Evolutionary conservation across 2,797 vertebrate genomes (phyloP).

Genomic region (Scyliorhinus canicula): DNA sequence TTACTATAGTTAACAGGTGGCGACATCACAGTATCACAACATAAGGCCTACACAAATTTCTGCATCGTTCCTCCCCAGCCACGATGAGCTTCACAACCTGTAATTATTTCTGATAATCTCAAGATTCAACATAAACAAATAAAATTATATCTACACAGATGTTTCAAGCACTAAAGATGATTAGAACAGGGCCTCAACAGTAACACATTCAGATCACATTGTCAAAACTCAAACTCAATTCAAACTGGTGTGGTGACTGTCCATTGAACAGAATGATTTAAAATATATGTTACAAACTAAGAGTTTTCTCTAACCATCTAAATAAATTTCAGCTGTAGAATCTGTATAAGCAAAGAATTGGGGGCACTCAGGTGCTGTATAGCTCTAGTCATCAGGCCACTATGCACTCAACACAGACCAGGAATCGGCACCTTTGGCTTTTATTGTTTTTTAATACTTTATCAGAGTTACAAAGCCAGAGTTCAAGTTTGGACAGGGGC

Average conservation of each 20-base stretch:
- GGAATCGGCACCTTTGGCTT: background rate
- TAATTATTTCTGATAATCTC: background rate
- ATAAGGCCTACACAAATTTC: background rate
- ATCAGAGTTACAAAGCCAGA: too few species aligned
- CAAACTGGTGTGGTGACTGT: background rate
- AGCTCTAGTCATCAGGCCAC: background rate
- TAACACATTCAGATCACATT: background rate
- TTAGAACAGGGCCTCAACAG: background rate
- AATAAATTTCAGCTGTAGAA: background rate
- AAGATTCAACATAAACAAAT: background rate
- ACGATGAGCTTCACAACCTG: background rate
- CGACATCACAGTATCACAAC: background rate
- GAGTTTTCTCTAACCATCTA: background rate
- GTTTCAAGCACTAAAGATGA: background rate
- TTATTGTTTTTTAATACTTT: too few species aligned
- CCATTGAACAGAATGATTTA: background rate
- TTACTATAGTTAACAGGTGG: background rate
- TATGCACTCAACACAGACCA: background rate
- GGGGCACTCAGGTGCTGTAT: background rate
- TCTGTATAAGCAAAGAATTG: background rate
- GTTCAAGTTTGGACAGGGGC: too few species aligned
- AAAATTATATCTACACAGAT: constrained; percentile 7
- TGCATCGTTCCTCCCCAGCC: background rate
- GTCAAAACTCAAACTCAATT: background rate
- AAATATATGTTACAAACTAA: background rate